Evolutionary conservation across 30 jellyfish, hydroid and myxozoan genomes (phyloP).

Genomic region (Turritopsis rubra): DNA sequence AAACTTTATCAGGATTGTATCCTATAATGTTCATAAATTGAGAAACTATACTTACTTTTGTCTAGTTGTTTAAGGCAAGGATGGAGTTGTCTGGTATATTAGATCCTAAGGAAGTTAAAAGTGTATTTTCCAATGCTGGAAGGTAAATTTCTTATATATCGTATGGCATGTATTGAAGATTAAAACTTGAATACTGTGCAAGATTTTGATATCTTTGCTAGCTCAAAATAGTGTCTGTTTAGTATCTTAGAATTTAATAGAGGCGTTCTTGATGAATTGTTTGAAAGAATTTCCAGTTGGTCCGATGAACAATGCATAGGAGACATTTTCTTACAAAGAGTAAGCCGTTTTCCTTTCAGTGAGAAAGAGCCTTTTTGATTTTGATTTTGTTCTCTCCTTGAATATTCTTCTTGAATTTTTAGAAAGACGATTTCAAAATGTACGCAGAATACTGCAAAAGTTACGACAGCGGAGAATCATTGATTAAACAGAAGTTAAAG

Average conservation of each 20-base stretch:
- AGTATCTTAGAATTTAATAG: slow-evolving; percentile 65
- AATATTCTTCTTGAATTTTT: background rate
- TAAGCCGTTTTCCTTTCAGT: slow-evolving; percentile 24
- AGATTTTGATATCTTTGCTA: background rate
- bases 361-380: background rate
- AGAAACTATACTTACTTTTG: background rate
- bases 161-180: background rate
- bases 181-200: background rate
- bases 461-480: slow-evolving; percentile 78
- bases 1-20: too few relatives aligned
- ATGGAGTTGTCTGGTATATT: slow-evolving; percentile 38
- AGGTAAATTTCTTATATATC: slow-evolving; percentile 37
- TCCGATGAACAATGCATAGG: slow-evolving; percentile 65
- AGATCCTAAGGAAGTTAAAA: slow-evolving; percentile 63
- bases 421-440: slow-evolving; percentile 64
- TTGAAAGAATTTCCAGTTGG: slow-evolving; percentile 63
- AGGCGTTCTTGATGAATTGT: slow-evolving; percentile 58
- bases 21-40: too few relatives aligned
- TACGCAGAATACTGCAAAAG: slow-evolving; percentile 69
- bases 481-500: slow-evolving; percentile 68
- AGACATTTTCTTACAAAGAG: slow-evolving; percentile 55
- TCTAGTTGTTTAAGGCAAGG: slow-evolving; percentile 62
- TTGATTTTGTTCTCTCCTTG: background rate
- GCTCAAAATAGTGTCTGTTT: background rate
- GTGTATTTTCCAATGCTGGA: slow-evolving; percentile 56